Conservation (phyloP, 1,140 invertebrate species). For the Drosophila insularis region DNA sequence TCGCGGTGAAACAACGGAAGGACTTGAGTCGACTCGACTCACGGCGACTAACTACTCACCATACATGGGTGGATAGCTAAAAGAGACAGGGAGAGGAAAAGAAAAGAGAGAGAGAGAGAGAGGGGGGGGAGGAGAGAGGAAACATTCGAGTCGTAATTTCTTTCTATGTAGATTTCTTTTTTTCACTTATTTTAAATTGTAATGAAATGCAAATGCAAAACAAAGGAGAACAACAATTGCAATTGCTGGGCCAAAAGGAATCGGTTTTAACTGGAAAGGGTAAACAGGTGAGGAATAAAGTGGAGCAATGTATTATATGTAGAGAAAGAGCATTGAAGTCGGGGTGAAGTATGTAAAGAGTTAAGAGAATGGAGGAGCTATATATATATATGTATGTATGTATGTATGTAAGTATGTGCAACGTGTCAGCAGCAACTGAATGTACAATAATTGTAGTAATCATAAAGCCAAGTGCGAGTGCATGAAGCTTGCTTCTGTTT, state of each 20-base stretch:
- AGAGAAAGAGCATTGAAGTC: no score
- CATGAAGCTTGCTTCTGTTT: slow-evolving; percentile 55
- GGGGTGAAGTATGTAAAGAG: slow-evolving; percentile 11
- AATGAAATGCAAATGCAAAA: slow-evolving; percentile 64
- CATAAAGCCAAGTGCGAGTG: slow-evolving; percentile 80
- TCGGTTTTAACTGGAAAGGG: not conserved
- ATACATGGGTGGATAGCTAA: not conserved
- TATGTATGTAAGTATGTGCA: no score
- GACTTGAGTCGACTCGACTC: slow-evolving; percentile 1
- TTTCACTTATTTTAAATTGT: slow-evolving; percentile 38
- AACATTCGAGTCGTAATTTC: slow-evolving; percentile 17
- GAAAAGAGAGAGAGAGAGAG: slow-evolving; percentile 11
- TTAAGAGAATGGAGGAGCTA: slow-evolving; percentile 2
- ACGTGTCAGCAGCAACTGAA: slow-evolving; percentile 26
- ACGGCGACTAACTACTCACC: not conserved
- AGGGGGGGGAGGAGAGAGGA: not conserved
- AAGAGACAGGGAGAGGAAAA: not conserved
- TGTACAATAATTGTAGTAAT: slow-evolving; percentile 72
- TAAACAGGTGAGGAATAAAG: not conserved
- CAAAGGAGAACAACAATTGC: slow-evolving; percentile 57
- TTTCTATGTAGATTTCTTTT: slow-evolving; percentile 21
- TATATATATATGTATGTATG: no score
- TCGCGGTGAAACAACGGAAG: slow-evolving; percentile 9
- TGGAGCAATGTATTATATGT: not conserved
- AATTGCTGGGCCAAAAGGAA: slow-evolving; percentile 33